phyloP scores from a whole-genome alignment of 1,140 invertebrate species.

The Metaphire vulgaris region DNA sequence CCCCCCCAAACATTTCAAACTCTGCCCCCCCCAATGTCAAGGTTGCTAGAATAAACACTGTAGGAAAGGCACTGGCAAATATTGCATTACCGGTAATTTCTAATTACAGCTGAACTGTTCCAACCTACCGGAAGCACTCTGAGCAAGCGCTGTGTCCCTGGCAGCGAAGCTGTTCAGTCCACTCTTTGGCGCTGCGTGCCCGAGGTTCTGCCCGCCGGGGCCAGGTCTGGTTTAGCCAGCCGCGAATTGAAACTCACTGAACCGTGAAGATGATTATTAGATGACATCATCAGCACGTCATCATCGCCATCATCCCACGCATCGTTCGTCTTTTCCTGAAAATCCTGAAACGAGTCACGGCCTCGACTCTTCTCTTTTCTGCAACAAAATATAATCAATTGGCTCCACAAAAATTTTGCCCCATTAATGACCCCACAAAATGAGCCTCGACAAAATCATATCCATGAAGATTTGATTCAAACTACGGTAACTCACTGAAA shows the following conservation, averaged over 20 bases:
- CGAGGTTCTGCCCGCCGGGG: too few relatives aligned
- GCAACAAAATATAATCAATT: background rate
- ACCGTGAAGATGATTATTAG: conserved; percentile 42
- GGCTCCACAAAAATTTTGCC: background rate
- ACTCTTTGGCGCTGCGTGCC: too few relatives aligned
- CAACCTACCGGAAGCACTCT: too few relatives aligned
- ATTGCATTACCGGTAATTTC: too few relatives aligned
- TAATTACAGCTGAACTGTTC: too few relatives aligned
- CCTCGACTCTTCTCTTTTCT: conserved; percentile 52
- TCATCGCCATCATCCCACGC: conserved; percentile 89
- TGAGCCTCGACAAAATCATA: background rate
- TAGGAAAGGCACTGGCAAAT: too few relatives aligned
- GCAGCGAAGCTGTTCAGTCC: background rate
- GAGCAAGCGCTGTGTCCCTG: too few relatives aligned
- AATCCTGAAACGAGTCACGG: conserved; percentile 77
- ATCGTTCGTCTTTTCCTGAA: conserved; percentile 89
- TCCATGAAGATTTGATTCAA: background rate
- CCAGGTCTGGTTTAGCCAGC: background rate
- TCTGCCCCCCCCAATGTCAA: too few relatives aligned
- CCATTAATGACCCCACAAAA: background rate
- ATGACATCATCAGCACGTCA: conserved; percentile 67
- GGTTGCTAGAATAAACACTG: too few relatives aligned
- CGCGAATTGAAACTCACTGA: conserved; percentile 30
- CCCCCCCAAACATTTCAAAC: too few relatives aligned
- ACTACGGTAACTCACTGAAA: background rate